Evolutionary conservation across 1,140 invertebrate species (phyloP).

Genomic region (Orussus abietinus): DNA sequence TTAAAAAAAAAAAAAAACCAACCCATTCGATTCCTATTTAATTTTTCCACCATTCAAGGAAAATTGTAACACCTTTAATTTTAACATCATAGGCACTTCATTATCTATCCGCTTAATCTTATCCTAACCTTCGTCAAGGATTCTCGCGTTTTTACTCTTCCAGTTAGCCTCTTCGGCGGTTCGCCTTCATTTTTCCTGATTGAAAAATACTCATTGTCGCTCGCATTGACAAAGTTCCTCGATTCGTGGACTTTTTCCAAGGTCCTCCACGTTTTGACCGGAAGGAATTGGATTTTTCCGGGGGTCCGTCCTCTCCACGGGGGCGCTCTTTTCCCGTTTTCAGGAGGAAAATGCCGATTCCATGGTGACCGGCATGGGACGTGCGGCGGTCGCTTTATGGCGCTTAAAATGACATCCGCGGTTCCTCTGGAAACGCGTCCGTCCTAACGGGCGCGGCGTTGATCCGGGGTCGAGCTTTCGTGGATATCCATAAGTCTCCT

Average conservation of each 20-base stretch:
- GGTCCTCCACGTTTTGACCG: too few relatives aligned
- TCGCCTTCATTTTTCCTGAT: conserved; percentile 19
- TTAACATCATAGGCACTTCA: too few relatives aligned
- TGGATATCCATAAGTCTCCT: conserved; percentile 41
- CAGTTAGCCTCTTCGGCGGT: conserved; percentile 17
- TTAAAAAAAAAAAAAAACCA: conserved; percentile 34
- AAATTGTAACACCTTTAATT: too few relatives aligned
- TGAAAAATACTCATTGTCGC: too few relatives aligned
- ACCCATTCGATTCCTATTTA: conserved; percentile 51
- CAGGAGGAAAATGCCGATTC: too few relatives aligned
- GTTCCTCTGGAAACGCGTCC: conserved; percentile 15
- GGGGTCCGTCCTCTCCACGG: conserved; percentile 2
- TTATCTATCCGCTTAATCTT: too few relatives aligned
- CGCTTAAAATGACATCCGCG: conserved; percentile 35
- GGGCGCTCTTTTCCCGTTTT: conserved; percentile 20
- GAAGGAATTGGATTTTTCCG: conserved; percentile 13
- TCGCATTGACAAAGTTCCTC: too few relatives aligned
- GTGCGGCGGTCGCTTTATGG: conserved; percentile 47
- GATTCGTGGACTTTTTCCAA: too few relatives aligned
- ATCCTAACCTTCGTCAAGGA: too few relatives aligned
- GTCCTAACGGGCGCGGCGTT: conserved; percentile 36
- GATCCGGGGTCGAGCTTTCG: conserved; percentile 43
- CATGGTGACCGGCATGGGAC: too few relatives aligned
- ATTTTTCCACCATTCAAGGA: too few relatives aligned
- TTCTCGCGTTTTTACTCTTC: too few relatives aligned